Conservation (phyloP, 2,888 invertebrate species). For the Eristalinus aeneus region DNA sequence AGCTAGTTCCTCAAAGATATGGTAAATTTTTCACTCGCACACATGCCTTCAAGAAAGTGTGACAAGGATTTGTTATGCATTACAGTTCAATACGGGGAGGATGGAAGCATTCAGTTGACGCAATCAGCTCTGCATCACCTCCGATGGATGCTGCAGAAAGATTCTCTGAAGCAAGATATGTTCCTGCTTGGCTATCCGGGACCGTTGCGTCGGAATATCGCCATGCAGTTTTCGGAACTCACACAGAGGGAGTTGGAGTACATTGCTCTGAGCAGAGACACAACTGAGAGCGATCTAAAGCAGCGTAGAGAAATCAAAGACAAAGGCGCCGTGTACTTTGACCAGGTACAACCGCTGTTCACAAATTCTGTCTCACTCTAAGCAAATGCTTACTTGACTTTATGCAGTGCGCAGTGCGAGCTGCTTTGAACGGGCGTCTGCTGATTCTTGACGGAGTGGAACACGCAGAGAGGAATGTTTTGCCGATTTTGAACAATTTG, state of each 20-base stretch:
- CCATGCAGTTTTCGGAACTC: constrained; percentile 93
- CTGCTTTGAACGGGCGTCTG: constrained; percentile 92
- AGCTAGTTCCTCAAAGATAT: constrained; percentile 88
- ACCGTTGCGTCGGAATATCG: constrained; percentile 88
- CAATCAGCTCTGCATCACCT: constrained; percentile 91
- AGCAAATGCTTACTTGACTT: neutral
- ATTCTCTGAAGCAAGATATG: constrained; percentile 95
- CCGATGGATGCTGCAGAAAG: constrained; percentile 98
- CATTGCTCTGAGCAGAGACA: constrained; percentile 95
- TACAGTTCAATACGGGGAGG: constrained; percentile 78
- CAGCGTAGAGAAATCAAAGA: constrained; percentile 94
- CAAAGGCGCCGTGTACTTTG: constrained; percentile 95
- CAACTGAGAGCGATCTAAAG: constrained; percentile 98
- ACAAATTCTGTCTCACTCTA: neutral
- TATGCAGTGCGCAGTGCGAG: constrained; percentile 93
- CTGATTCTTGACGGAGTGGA: constrained; percentile 97
- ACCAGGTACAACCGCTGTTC: constrained; percentile 85
- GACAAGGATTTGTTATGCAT: neutral
- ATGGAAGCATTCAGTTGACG: constrained; percentile 83
- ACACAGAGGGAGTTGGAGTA: constrained; percentile 96
- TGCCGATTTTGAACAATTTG: constrained; percentile 97
- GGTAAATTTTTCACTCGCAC: constrained; percentile 72
- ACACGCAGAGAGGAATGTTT: constrained; percentile 97
- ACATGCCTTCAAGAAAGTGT: neutral
- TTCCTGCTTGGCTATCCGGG: constrained; percentile 97